Evolutionary conservation across 2,888 invertebrate genomes (phyloP).

Genomic region (Cantharis rustica): DNA sequence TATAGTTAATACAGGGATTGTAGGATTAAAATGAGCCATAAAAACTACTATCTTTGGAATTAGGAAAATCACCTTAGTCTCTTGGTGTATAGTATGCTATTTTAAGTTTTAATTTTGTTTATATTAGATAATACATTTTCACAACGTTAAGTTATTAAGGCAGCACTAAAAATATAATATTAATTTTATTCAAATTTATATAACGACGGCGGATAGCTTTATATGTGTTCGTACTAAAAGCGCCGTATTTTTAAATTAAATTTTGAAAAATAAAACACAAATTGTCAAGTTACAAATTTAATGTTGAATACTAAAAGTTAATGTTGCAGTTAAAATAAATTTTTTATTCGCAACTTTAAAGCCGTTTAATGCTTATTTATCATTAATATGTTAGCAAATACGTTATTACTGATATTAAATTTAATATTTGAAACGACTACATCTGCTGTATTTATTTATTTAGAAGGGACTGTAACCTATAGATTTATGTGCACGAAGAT

Average conservation of each 20-base stretch:
- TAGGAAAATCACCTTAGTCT: too few species aligned
- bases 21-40: too few species aligned
- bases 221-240: background rate
- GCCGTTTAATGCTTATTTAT: background rate
- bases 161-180: background rate
- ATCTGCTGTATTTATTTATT: background rate
- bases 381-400: background rate
- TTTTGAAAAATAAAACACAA: background rate
- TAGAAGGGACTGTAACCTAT: background rate
- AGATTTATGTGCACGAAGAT: background rate
- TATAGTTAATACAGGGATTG: too few species aligned
- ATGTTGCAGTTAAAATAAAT: background rate
- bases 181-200: background rate
- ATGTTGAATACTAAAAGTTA: background rate
- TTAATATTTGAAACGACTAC: background rate
- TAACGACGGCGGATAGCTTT: background rate
- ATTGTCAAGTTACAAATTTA: background rate
- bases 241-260: background rate
- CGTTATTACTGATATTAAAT: background rate
- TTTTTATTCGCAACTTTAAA: background rate
- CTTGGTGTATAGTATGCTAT: background rate
- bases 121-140: background rate
- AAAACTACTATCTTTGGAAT: too few species aligned
- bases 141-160: background rate
- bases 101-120: background rate